These are phyloP conservation scores for Epinotia ramella DNA, from an alignment of 2,888 invertebrate genomes.

Conservation along the genomic window DNA sequence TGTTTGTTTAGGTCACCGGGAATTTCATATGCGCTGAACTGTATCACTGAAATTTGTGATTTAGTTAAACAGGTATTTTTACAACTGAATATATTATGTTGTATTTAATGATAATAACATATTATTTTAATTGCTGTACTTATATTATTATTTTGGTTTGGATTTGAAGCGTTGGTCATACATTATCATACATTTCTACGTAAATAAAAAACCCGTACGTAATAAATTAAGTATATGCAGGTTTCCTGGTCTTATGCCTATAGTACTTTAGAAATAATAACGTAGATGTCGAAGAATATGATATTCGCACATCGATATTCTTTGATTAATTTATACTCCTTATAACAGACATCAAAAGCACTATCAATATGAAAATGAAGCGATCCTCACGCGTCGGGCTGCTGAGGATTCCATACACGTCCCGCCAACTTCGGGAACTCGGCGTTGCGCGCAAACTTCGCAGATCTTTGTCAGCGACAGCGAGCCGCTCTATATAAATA, in stretches of 20 bases:
- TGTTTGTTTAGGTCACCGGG: slow-evolving; percentile 36
- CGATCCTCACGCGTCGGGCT: slow-evolving; percentile 51
- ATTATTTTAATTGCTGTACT: background rate
- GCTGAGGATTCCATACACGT: slow-evolving; percentile 39
- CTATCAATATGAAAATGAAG: slow-evolving; percentile 64
- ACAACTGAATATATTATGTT: background rate
- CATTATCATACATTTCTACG: no score
- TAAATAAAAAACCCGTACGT: background rate
- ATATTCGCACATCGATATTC: background rate
- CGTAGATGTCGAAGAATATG: background rate
- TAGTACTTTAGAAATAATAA: background rate
- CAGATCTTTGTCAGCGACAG: slow-evolving; percentile 49
- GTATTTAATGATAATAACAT: background rate
- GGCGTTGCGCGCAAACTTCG: slow-evolving; percentile 45
- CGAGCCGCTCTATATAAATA: background rate
- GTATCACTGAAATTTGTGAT: slow-evolving; percentile 24
- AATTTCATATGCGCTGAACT: slow-evolving; percentile 30
- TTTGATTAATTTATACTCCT: slow-evolving; percentile 3
- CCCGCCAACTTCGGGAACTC: slow-evolving; percentile 34
- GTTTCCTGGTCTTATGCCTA: background rate
- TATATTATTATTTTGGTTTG: no score
- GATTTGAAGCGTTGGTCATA: no score
- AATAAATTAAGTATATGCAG: background rate
- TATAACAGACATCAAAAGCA: slow-evolving; percentile 55
- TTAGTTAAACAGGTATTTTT: background rate